Evolutionary conservation across 1,140 invertebrate species (phyloP), one percentile per base, ranked within the genome.

Genomic region (Himalopsyche phryganea): DNA sequence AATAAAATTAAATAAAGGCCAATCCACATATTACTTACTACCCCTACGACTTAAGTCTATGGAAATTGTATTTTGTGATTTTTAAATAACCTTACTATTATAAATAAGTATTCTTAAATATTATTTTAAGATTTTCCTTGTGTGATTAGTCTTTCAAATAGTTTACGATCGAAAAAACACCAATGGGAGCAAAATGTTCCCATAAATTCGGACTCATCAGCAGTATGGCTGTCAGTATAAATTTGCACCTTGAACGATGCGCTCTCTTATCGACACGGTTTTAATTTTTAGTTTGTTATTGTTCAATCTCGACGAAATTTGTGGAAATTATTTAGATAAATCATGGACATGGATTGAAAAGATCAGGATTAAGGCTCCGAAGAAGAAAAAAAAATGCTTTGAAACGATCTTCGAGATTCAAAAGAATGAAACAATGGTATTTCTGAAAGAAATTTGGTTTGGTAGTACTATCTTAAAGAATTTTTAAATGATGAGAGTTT

Each of bases 151-250:
- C 28, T 64, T 69, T 52, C 50, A 15, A 11, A 50, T 58, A 50
- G 59, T 71, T 40, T 11, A 38, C 40, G 2, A 32, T 52, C 13
- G n/a, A 69, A 66, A 58, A 51, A 36, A 50, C 67, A 73, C 84
- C 85, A 86, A 86, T 85, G 75, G 76, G 74, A 74, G 68, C 50
- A 63, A 78, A 79, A 81, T 77, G 75, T 75, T 74, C 79, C 78
- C 80, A 85, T 84, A 87, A 88, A 87, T 83, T 85, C 83, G 82
- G 83, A 81, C 82, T 84, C 83, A 81, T 82, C 82, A 80, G 82
- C 85, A 87, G 85, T 82, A 87, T 88, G 85, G 86, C 86, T 88
- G 86, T 86, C 87, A 90, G 87, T 90, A 89, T 90, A 89, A 86
- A 90, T 88, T 85, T 88, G 85, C 86, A 82, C 79, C 79, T 84